Conservation (phyloP, 2,797 vertebrate genomes). For the Ceryle rudis region DNA sequence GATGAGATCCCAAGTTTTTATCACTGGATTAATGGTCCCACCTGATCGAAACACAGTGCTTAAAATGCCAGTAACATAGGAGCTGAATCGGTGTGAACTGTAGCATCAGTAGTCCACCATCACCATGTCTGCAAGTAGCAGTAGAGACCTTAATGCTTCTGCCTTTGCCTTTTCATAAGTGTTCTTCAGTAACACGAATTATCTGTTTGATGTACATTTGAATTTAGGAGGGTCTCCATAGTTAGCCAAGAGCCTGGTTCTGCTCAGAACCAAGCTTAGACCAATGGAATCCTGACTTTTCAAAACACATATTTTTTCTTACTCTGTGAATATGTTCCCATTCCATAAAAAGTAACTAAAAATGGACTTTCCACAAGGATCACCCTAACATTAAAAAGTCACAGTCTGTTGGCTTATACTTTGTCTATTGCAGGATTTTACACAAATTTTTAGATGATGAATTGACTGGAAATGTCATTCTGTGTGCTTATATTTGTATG, state of each 20-base stretch:
- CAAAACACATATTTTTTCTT: not conserved
- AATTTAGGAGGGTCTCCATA: not conserved
- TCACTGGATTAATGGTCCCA: not conserved
- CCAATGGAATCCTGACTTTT: not conserved
- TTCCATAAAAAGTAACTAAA: not conserved
- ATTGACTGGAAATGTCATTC: not conserved
- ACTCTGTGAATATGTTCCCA: not conserved
- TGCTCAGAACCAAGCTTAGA: not conserved
- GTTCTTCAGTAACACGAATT: not conserved
- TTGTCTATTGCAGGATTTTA: not conserved
- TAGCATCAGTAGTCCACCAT: not conserved
- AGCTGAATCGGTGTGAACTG: not conserved
- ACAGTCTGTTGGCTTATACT: not conserved
- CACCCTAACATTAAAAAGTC: not conserved
- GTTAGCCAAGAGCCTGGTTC: not conserved
- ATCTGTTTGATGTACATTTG: not conserved
- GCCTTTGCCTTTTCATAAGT: not conserved
- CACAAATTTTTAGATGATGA: not conserved
- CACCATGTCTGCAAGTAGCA: not conserved
- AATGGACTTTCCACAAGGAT: not conserved
- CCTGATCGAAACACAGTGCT: not conserved
- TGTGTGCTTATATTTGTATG: not conserved
- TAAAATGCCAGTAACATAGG: not conserved
- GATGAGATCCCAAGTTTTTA: not conserved
- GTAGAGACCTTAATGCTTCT: not conserved